Evolutionary conservation across 2,888 invertebrate genomes (phyloP).

Genomic region (Phania funesta): DNA sequence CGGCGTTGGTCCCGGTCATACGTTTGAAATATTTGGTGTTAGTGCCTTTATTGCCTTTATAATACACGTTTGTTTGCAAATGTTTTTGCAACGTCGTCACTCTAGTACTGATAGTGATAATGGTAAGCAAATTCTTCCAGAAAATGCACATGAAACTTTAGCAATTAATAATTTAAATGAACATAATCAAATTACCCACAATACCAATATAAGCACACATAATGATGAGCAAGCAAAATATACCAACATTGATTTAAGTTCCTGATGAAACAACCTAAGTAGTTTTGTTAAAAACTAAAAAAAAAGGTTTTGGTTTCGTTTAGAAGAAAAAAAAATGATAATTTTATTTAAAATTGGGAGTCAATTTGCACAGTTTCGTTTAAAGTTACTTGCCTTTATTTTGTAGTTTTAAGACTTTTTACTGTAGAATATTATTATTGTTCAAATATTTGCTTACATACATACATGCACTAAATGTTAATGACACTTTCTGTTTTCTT

Average conservation of each 20-base stretch:
- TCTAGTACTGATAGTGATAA: constrained; percentile 62
- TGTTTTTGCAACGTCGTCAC: constrained; percentile 75
- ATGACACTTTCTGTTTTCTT: too few relatives aligned
- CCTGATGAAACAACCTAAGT: neutral
- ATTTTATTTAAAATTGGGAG: constrained; percentile 2
- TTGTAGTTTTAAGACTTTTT: constrained; percentile 1
- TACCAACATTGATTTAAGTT: constrained; percentile 73
- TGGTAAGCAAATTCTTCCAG: constrained; percentile 54
- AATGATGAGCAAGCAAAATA: constrained; percentile 61
- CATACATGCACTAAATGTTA: neutral
- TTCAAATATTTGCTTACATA: neutral
- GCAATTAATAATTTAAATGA: constrained; percentile 72
- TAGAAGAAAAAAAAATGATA: neutral
- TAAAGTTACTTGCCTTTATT: neutral
- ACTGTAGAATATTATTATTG: neutral
- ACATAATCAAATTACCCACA: constrained; percentile 23
- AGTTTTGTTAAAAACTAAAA: neutral
- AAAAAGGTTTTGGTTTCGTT: neutral
- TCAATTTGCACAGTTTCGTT: constrained; percentile 9
- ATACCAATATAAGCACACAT: constrained; percentile 16
- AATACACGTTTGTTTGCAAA: constrained; percentile 83
- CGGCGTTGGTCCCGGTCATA: constrained; percentile 84
- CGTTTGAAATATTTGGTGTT: constrained; percentile 87
- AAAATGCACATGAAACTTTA: constrained; percentile 18
- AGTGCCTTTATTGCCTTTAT: constrained; percentile 84